Conservation (phyloP, 1,140 invertebrate species). For the Drosophila virilis region DNA sequence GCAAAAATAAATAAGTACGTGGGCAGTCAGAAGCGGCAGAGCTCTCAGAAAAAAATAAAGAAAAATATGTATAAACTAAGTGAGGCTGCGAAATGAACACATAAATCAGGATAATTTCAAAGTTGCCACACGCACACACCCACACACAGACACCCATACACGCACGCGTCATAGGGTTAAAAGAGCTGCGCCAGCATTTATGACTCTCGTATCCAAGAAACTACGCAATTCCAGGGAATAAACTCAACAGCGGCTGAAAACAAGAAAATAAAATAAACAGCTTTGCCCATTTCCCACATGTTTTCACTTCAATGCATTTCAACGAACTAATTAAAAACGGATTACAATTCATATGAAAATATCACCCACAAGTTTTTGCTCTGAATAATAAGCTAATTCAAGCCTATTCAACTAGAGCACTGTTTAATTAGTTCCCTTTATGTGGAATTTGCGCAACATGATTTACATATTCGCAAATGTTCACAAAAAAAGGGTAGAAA, state of each 20-base stretch:
- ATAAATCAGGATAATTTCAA: constrained; percentile 37
- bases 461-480: no score
- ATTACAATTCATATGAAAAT: neutral
- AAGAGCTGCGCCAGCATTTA: neutral
- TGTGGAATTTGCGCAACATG: no score
- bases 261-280: neutral
- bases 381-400: neutral
- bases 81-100: constrained; percentile 27
- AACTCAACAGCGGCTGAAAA: no score
- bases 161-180: neutral
- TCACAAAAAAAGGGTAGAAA: no score
- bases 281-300: neutral
- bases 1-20: neutral
- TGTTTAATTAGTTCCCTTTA: neutral
- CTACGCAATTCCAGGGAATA: neutral
- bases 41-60: neutral
- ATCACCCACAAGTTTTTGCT: neutral
- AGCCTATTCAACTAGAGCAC: neutral
- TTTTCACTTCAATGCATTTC: neutral
- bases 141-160: neutral
- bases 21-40: neutral
- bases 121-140: neutral
- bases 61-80: neutral
- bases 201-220: neutral
- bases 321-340: neutral